Percentiles rank a stretch among this genome's conserved stretches.
Evolutionary conservation across 2,797 vertebrate genomes (phyloP).

Genomic region (Megalops cyprinoides): DNA sequence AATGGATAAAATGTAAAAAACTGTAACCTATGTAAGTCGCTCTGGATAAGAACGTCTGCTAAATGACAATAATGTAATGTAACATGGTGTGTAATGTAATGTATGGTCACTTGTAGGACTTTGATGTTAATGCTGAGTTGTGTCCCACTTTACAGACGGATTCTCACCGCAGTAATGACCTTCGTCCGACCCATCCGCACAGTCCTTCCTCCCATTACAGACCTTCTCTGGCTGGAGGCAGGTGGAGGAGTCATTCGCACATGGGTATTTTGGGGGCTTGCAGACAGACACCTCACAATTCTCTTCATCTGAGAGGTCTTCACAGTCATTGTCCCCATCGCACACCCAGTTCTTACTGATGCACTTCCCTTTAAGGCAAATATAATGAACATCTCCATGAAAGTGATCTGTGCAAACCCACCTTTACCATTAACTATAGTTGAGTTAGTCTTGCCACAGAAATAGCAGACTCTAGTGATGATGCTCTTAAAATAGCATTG

Average conservation of each 20-base stretch:
- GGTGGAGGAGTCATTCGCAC: conserved; percentile 88
- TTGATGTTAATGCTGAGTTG: not conserved
- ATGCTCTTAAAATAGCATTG: too few relatives aligned
- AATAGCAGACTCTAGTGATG: too few relatives aligned
- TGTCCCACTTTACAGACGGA: not conserved
- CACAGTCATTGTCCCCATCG: conserved; percentile 97
- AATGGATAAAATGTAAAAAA: too few relatives aligned
- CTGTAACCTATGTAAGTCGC: too few relatives aligned
- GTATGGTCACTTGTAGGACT: too few relatives aligned
- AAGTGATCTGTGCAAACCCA: not conserved
- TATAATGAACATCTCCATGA: not conserved
- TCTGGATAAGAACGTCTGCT: too few relatives aligned
- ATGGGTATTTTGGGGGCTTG: conserved; percentile 93
- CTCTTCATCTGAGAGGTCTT: conserved; percentile 96
- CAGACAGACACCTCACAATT: conserved; percentile 88
- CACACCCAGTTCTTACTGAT: conserved; percentile 99
- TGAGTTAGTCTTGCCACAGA: too few relatives aligned
- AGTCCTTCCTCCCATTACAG: conserved; percentile 92
- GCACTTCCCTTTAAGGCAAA: conserved; percentile 85
- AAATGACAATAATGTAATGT: too few relatives aligned
- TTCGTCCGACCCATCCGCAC: conserved; percentile 94
- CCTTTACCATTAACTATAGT: too few relatives aligned
- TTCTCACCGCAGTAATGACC: conserved; percentile 89
- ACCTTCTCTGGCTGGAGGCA: conserved; percentile 95
- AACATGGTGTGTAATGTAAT: too few relatives aligned